Evolutionary conservation across 2,113 vertebrate genomes (phyloP).

Genomic region (Gymnobelideus leadbeateri): DNA sequence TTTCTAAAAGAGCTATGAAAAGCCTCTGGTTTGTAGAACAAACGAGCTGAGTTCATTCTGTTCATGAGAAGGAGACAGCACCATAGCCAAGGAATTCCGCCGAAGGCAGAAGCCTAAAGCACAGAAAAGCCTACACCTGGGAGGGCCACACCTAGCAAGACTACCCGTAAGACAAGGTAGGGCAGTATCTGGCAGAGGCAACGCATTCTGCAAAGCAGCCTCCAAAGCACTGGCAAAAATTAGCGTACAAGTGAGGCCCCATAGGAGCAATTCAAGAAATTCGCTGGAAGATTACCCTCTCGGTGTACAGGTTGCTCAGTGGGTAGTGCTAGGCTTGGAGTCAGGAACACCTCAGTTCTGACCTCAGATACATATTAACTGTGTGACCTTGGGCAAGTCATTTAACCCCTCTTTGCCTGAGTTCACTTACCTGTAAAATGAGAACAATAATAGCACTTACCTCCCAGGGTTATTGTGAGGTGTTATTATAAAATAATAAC

Average conservation of each 20-base stretch:
- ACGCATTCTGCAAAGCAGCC: background rate
- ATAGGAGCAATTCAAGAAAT: background rate
- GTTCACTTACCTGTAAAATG: slow-evolving; percentile 33
- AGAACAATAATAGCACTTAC: background rate
- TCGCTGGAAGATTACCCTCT: background rate
- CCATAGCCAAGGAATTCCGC: background rate
- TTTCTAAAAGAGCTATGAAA: background rate
- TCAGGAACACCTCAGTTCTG: background rate
- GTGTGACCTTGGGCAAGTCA: background rate
- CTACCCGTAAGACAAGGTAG: background rate
- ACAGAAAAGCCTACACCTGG: background rate
- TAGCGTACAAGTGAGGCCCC: background rate
- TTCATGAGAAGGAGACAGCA: background rate
- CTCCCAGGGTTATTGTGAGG: background rate
- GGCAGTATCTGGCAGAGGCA: too few relatives aligned
- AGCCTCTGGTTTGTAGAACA: background rate
- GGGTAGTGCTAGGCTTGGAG: background rate
- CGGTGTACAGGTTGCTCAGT: background rate
- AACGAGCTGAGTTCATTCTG: background rate
- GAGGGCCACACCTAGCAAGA: background rate
- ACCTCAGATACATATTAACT: background rate
- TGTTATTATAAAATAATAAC: background rate
- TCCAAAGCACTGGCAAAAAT: background rate
- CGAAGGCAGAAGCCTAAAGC: background rate
- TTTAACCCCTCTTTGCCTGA: background rate